Base-by-base conservation (phyloP, 2,797 vertebrate species). In the Simalia tracyae region DNA sequence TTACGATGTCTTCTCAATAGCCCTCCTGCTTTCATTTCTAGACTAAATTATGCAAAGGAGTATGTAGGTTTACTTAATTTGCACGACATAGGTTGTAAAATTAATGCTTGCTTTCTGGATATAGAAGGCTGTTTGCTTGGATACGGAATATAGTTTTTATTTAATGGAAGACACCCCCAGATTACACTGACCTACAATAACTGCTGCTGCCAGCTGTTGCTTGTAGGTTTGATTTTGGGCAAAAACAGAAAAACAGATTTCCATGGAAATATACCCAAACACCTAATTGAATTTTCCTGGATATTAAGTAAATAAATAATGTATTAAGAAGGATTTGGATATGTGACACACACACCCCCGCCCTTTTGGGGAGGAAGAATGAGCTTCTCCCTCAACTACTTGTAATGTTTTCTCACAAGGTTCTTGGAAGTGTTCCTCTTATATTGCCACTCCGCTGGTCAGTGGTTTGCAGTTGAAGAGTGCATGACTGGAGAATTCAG, bases 401-500 rank as follows among this genome's bases (percentile, higher is more conserved):
- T 91, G 15, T 84, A 28, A 86, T 68, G 2, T 95, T 63, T 87
- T 95, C 93, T 96, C n/a, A 56, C 89, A 94, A 99, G 99, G 97
- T 99, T 99, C 93, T 97, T 99, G 96, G 99, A 99, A 97, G 99
- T 99, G 95, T 99, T 98, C 95, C 97, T 99, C 95, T 97, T 99
- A 72, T 99, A 99, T 97, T 99, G 99, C 97, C 99, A 99, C 96
- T 99, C 99, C 89, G 99, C 99, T n/a, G 99, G 99, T 42, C 99
- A 99, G 96, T 99, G 99, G 99, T 99, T 99, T 94, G 99, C 99
- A 3, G 99, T 99, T 90, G 99, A 99, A 95, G 99, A 99, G 95
- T 99, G 99, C 95, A 99, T 99, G 97, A 99, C 98, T 0, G 99
- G 99, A 68, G 99, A 99, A 96, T 99, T 99, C 96, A 97, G 99